A percentile compares a stretch with the other conserved stretches of the same genome.
These are phyloP conservation scores for Gallirallus australis DNA, from an alignment of 2,797 vertebrate species.

Conservation along the genomic window DNA sequence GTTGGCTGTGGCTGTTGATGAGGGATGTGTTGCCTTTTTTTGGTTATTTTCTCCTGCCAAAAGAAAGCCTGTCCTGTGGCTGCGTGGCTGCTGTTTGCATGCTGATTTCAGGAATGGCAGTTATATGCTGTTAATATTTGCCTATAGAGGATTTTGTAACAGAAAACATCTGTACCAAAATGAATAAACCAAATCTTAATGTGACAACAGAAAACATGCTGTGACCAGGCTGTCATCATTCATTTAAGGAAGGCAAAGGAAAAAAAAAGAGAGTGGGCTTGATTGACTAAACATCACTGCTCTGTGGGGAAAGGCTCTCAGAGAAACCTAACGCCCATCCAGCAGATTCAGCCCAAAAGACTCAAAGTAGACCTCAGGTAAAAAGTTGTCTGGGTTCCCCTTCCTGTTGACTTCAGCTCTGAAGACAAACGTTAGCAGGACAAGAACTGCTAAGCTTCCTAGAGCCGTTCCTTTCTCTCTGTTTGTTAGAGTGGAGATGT, in stretches of 20 bases:
- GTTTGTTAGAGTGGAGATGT: not conserved
- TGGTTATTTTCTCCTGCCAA: not conserved
- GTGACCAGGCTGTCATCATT: constrained; percentile 64
- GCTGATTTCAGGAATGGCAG: constrained; percentile 18
- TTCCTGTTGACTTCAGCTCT: not conserved
- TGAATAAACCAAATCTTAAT: constrained; percentile 65
- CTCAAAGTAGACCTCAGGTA: not conserved
- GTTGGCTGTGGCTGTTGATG: not conserved
- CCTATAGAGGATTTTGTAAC: constrained; percentile 64
- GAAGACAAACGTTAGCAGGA: not conserved
- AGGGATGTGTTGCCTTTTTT: not conserved
- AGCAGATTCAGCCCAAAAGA: not conserved
- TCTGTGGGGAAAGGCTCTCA: not conserved
- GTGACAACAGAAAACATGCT: constrained; percentile 73
- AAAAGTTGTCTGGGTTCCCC: not conserved
- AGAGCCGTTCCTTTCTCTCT: not conserved
- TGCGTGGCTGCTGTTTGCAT: not conserved
- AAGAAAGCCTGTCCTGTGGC: not conserved
- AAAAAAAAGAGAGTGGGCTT: constrained; percentile 10
- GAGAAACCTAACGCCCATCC: not conserved
- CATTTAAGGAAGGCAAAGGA: constrained; percentile 47
- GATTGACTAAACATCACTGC: constrained; percentile 47
- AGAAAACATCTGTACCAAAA: constrained; percentile 56
- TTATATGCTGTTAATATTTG: constrained; percentile 40
- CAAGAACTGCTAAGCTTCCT: not conserved